These are phyloP conservation scores for Thalpophila matura DNA, from an alignment of 2,888 invertebrate genomes.

Conservation along the genomic window DNA sequence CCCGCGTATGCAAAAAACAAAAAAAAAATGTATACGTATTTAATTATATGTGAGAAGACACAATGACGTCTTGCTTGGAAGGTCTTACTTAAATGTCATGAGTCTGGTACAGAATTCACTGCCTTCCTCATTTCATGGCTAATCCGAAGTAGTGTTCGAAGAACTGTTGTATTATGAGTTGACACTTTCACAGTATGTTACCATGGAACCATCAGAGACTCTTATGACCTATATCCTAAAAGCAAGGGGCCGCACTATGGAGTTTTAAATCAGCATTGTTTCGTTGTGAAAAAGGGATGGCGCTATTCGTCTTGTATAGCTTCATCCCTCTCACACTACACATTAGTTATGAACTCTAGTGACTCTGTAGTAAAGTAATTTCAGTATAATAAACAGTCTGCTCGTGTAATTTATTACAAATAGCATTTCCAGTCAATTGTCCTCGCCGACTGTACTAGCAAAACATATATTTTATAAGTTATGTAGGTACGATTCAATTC, in stretches of 20 bases:
- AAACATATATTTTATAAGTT: background rate
- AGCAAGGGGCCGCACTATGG: too few species aligned
- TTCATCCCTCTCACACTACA: too few species aligned
- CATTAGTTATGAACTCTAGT: background rate
- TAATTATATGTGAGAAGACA: conserved; percentile 2
- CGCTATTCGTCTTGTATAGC: too few species aligned
- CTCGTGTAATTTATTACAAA: conserved; percentile 10
- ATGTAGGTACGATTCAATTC: background rate
- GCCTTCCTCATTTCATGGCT: conserved; percentile 9
- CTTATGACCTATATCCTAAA: too few species aligned
- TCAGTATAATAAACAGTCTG: conserved; percentile 3
- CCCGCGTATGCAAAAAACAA: conserved; percentile 28
- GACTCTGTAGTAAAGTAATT: background rate
- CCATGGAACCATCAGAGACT: too few species aligned
- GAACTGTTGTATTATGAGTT: too few species aligned
- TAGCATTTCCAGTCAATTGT: conserved; percentile 13
- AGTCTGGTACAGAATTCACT: background rate
- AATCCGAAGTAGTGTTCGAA: background rate
- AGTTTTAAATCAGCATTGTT: too few species aligned
- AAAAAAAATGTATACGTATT: background rate
- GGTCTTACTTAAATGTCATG: conserved; percentile 1
- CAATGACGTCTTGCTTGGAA: conserved; percentile 10
- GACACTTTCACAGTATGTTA: too few species aligned
- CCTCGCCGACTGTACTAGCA: background rate
- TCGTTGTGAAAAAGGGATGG: too few species aligned